These are phyloP conservation scores for Apodemia mormo DNA, from an alignment of 2,888 invertebrate genomes.

Conservation along the genomic window DNA sequence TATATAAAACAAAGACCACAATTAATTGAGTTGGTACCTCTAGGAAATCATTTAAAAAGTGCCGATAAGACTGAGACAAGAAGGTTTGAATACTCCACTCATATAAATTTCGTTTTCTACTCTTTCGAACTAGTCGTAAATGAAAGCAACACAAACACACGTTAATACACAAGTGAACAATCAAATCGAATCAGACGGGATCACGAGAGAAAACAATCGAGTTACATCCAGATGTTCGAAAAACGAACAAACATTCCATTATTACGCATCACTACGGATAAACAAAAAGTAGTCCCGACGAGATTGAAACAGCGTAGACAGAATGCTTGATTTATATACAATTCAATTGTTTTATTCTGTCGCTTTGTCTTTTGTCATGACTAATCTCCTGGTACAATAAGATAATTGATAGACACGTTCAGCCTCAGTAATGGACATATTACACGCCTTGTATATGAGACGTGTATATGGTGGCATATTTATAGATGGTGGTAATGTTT, in stretches of 20 bases:
- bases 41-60: too few relatives aligned
- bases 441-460: slow-evolving; percentile 9
- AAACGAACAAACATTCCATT: not conserved
- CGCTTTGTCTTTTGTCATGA: slow-evolving; percentile 29
- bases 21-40: too few relatives aligned
- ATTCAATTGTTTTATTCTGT: slow-evolving; percentile 28
- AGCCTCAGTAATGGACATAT: not conserved
- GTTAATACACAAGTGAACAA: not conserved
- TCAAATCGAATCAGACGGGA: not conserved
- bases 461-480: slow-evolving; percentile 11
- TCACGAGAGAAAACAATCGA: not conserved
- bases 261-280: slow-evolving; percentile 2
- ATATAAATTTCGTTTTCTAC: not conserved
- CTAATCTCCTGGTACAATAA: slow-evolving; percentile 29
- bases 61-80: too few relatives aligned
- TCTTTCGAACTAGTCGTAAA: not conserved
- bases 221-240: not conserved
- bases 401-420: slow-evolving; percentile 28
- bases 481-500: slow-evolving; percentile 23
- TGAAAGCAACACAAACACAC: not conserved
- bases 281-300: not conserved
- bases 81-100: too few relatives aligned
- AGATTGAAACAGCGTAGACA: slow-evolving; percentile 7
- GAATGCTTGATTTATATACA: slow-evolving; percentile 21
- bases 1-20: too few relatives aligned